Conservation (phyloP, 2,888 invertebrate genomes). For the Lasioglossum zephyrum region DNA sequence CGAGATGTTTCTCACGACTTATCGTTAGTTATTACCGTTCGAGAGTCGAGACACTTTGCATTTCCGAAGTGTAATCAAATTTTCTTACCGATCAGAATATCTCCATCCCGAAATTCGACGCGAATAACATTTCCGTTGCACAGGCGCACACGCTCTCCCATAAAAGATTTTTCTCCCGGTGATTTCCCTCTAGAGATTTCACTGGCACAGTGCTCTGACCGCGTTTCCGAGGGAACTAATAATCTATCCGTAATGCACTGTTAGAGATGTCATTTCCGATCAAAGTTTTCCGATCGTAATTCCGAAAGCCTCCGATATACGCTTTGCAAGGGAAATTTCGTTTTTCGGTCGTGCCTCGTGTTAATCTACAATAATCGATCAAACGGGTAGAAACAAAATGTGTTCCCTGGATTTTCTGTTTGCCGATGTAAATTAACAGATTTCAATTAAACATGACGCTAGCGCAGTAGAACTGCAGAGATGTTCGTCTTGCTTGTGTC, state of each 20-base stretch:
- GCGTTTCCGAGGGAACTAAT: not conserved
- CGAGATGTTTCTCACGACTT: slow-evolving; percentile 61
- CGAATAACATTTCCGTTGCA: not conserved
- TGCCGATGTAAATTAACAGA: not conserved
- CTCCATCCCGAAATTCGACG: not conserved
- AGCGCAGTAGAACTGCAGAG: not conserved
- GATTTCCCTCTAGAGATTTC: not conserved
- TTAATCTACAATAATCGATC: not conserved
- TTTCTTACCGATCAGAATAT: not conserved
- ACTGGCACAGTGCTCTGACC: not conserved
- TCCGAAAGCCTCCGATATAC: not conserved
- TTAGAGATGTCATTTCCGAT: not conserved
- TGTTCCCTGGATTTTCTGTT: not conserved
- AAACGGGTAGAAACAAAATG: not conserved
- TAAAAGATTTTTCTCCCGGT: not conserved
- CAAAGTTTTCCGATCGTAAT: not conserved
- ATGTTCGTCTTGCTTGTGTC: not conserved
- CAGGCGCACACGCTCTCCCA: not conserved
- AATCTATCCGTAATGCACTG: not conserved
- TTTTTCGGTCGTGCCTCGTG: not conserved
- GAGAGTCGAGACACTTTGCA: not conserved
- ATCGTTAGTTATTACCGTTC: slow-evolving; percentile 45
- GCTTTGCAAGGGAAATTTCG: slow-evolving; percentile 5
- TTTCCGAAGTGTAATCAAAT: no score
- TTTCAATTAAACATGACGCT: not conserved